Evolutionary conservation across 2,797 vertebrate genomes (phyloP).

Genomic region (Liparis tanakae): DNA sequence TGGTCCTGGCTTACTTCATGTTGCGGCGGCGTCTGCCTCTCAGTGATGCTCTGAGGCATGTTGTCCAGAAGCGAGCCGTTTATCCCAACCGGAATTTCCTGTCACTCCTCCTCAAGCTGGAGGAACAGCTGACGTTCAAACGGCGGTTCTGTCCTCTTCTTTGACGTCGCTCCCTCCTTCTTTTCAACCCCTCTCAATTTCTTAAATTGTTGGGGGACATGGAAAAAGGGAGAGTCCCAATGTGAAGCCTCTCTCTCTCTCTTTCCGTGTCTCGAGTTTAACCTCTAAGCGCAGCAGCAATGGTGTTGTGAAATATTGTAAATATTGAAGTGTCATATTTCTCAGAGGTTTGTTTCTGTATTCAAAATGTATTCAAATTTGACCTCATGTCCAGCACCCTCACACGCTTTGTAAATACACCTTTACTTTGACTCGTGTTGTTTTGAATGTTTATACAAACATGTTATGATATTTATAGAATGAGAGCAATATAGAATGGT

Average conservation of each 20-base stretch:
- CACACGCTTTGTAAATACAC: constrained; percentile 36
- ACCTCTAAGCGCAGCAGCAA: background rate
- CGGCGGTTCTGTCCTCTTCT: constrained; percentile 83
- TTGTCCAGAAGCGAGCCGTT: constrained; percentile 84
- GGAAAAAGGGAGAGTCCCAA: background rate
- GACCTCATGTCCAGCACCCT: background rate
- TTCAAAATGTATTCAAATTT: constrained; percentile 31
- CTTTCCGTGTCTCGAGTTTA: background rate
- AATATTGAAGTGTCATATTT: constrained; percentile 15
- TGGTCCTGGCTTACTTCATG: constrained; percentile 95
- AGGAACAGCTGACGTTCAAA: constrained; percentile 77
- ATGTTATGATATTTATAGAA: constrained; percentile 17
- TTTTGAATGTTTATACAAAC: constrained; percentile 21
- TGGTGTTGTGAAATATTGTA: constrained; percentile 25
- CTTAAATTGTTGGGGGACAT: background rate
- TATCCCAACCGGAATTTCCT: constrained; percentile 88
- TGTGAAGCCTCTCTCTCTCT: background rate
- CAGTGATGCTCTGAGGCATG: constrained; percentile 83
- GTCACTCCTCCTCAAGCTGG: constrained; percentile 80
- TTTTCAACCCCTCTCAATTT: background rate
- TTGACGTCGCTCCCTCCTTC: constrained; percentile 52
- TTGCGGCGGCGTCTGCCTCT: constrained; percentile 85
- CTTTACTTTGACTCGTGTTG: background rate
- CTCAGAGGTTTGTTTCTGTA: constrained; percentile 23
- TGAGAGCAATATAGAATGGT: background rate